These are phyloP conservation scores for Halyomorpha halys DNA, from an alignment of 1,140 invertebrate genomes.

Conservation along the genomic window DNA sequence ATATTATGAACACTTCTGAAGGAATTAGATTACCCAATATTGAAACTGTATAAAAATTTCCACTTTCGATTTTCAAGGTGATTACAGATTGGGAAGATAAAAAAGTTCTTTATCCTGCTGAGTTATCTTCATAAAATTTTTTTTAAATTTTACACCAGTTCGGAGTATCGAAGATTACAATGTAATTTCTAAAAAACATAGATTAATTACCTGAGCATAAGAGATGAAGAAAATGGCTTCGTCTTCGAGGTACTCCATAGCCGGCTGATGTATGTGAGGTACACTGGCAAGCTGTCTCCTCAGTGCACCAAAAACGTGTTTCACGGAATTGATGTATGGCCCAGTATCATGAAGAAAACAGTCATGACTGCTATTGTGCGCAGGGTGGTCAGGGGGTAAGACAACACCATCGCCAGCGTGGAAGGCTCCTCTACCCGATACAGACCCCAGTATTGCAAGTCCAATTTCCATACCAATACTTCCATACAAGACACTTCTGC, in stretches of 20 bases:
- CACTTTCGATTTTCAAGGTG: too few species aligned
- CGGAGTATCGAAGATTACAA: too few species aligned
- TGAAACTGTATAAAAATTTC: too few species aligned
- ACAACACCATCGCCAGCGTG: conserved; percentile 39
- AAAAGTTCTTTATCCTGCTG: too few species aligned
- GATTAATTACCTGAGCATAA: conserved; percentile 37
- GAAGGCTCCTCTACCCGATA: conserved; percentile 37
- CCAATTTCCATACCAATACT: conserved; percentile 40
- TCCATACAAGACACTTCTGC: conserved; percentile 41
- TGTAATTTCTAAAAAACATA: too few species aligned
- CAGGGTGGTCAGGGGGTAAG: conserved; percentile 31
- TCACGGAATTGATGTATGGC: background rate
- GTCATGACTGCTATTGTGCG: conserved; percentile 22
- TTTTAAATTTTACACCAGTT: too few species aligned
- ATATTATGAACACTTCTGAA: too few species aligned
- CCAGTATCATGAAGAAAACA: conserved; percentile 28
- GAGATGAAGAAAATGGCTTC: conserved; percentile 38
- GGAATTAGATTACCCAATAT: too few species aligned
- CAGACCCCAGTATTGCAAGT: conserved; percentile 36
- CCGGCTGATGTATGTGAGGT: conserved; percentile 38
- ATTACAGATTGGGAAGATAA: too few species aligned
- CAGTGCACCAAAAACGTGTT: conserved; percentile 21
- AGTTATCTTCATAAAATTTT: too few species aligned
- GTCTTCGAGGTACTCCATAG: conserved; percentile 38
- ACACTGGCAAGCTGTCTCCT: conserved; percentile 25